Base-by-base conservation (phyloP, 2,888 invertebrate genomes). In the Nomada goodeniana region DNA sequence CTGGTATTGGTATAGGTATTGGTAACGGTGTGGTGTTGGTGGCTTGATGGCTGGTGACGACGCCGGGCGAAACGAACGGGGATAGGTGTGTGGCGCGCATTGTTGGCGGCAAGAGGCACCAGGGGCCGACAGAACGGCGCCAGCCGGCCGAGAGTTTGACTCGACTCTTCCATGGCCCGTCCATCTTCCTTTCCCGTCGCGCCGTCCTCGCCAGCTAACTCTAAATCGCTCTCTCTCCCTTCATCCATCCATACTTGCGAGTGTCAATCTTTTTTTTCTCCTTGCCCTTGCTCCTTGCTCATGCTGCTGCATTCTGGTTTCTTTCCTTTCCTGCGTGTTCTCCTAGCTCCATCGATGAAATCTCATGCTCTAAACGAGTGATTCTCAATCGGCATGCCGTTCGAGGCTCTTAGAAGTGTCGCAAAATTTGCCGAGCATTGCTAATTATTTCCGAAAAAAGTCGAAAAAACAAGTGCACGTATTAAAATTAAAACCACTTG, bases 51-150 rank as follows among this genome's bases (percentile, higher is more conserved):
- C 77, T 70, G 78, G 77, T 64, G 86, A 84, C 74, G 85, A 84
- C 72, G 87, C 74, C 69, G 50, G 76, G 53, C 61, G 85, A 67
- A 61, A 76, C 55, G 57, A 80, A 59, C 64, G 71, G 68, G 53
- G 44, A 74, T 86, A 63, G 83, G 80, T 79, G 87, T 65, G 65
- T 36, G 80, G 80, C 85, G 86, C 88, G 89, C 89, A 91, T 91
- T 91, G 91, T 91, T 90, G 91, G 91, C 88, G 85, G 89, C 84
- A 86, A 87, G 87, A 88, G 89, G 85, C 83, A 86, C 89, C 85
- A 88, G 89, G 89, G 88, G 86, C 90, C 92, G 91, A 90, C 92
- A 88, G 91, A 89, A 88, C 91, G 92, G 92, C 92, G 90, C 90
- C 90, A 91, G 89, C 86, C 87, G 87, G 83, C 85, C 82, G 83